phyloP scores from a whole-genome alignment of 2,888 invertebrate species.

The Archips xylosteana region DNA sequence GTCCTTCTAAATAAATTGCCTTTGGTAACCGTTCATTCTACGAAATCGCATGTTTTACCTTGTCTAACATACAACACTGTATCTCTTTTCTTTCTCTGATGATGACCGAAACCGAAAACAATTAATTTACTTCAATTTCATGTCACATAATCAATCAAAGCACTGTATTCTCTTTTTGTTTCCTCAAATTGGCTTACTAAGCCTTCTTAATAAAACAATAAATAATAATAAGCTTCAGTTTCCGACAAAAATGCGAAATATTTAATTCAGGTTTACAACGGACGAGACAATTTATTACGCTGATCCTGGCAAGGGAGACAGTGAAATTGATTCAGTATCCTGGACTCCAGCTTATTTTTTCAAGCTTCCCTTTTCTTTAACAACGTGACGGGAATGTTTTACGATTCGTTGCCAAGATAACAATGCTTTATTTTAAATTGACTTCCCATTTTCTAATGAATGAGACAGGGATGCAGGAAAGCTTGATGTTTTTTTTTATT shows the following conservation, averaged over 20 bases:
- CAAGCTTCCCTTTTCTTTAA: conserved; percentile 47
- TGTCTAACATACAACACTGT: neutral
- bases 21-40: neutral
- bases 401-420: conserved; percentile 43
- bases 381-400: conserved; percentile 51
- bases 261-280: conserved; percentile 43
- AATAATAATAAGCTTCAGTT: conserved; percentile 14
- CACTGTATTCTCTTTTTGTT: neutral
- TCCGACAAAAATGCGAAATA: conserved; percentile 37
- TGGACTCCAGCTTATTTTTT: conserved; percentile 50
- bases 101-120: too few species aligned
- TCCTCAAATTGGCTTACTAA: conserved; percentile 2
- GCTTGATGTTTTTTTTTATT: conserved; percentile 7
- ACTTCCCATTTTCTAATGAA: conserved; percentile 22
- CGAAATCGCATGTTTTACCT: neutral
- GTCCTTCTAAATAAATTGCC: conserved; percentile 14
- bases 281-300: conserved; percentile 55
- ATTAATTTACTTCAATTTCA: too few species aligned
- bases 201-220: conserved; percentile 4
- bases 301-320: conserved; percentile 56
- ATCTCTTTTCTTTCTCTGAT: neutral
- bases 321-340: conserved; percentile 58
- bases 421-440: conserved; percentile 25
- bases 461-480: neutral
- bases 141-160: conserved; percentile 1